Conservation (phyloP, 2,888 invertebrate species). For the Bombyx huttoni region DNA sequence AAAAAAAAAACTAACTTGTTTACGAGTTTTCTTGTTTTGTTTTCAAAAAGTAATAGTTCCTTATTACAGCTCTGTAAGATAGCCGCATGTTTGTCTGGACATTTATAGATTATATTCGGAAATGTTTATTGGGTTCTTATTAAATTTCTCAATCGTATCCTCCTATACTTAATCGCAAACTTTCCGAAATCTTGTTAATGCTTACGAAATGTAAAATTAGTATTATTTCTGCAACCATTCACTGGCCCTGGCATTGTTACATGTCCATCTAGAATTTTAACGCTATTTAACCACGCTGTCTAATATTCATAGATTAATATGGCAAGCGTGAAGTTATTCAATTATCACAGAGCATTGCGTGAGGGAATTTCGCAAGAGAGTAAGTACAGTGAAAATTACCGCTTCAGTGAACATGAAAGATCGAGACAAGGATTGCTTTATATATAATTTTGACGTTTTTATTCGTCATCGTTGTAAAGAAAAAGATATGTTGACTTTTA, state of each 20-base stretch:
- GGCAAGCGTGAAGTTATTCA: slow-evolving; percentile 61
- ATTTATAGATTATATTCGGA: no score
- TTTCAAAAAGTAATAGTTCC: neutral
- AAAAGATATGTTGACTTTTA: no score
- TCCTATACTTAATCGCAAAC: neutral
- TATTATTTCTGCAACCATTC: neutral
- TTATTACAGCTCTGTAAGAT: neutral
- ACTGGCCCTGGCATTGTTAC: neutral
- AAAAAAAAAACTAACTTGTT: neutral
- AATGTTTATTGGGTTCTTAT: no score
- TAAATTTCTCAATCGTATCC: no score
- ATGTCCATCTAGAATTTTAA: slow-evolving; percentile 8
- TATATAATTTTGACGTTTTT: slow-evolving; percentile 3
- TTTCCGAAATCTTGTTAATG: neutral
- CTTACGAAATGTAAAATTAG: neutral
- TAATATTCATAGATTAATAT: slow-evolving; percentile 45
- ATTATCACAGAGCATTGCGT: slow-evolving; percentile 46
- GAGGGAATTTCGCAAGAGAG: slow-evolving; percentile 55
- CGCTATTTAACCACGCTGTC: slow-evolving; percentile 20
- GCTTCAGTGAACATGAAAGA: slow-evolving; percentile 26
- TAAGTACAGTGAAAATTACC: slow-evolving; percentile 63
- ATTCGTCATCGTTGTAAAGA: no score
- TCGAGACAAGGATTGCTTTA: slow-evolving; percentile 1
- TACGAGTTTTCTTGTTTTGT: neutral
- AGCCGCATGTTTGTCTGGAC: no score